Base-by-base conservation (phyloP, 2,888 invertebrate genomes). In the Melanchra persicariae region DNA sequence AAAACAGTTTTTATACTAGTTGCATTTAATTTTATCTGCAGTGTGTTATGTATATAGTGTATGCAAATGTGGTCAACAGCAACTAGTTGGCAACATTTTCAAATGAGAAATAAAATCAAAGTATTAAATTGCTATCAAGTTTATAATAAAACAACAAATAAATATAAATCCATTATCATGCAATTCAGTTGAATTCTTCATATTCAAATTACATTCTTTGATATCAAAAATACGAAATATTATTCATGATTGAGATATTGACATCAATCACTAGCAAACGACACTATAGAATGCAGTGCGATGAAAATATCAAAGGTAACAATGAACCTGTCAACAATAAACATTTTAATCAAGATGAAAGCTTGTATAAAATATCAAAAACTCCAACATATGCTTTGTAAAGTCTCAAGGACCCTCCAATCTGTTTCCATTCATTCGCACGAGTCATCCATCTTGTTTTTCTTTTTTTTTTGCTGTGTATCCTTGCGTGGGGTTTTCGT, bases 401-500 rank as follows among this genome's bases (percentile, higher is more conserved):
- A 77, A 81, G 74, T 77, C 70, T 78, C 76, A 74, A 82, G 74
- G 80, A 80, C 85, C 85, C 87, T 87, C 74, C 81, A 83, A 84
- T 85, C 82, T 81, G 73, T 65, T 64, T 81, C 72, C 67, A 87
- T 85, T 83, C 87, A 85, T 87, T 85, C 87, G 70, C 79, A 70
- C 82, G 64, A 87, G 89, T 90, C 93, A 94, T 94, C 90, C 90
- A 92, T 93, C 93, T 93, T 93, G 92, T 92, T 92, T 92, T 90
- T 89, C 87, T 90, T 92, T 91, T 92, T 63, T 90, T 89, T 88
- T 87, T 65, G 74, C 84, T 87, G 83, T 86, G 79, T 83, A 83
- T 85, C 85, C 89, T 87, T 85, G 87, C 88, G 86, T 87, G 84
- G 85, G 82, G 87, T 90, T 90, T 92, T 91, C 93, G 91, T 92